Percentiles rank a stretch among this genome's conserved stretches.
These are phyloP conservation scores for Hippocampus barbouri DNA, from an alignment of 2,113 vertebrate species.

Conservation along the genomic window DNA sequence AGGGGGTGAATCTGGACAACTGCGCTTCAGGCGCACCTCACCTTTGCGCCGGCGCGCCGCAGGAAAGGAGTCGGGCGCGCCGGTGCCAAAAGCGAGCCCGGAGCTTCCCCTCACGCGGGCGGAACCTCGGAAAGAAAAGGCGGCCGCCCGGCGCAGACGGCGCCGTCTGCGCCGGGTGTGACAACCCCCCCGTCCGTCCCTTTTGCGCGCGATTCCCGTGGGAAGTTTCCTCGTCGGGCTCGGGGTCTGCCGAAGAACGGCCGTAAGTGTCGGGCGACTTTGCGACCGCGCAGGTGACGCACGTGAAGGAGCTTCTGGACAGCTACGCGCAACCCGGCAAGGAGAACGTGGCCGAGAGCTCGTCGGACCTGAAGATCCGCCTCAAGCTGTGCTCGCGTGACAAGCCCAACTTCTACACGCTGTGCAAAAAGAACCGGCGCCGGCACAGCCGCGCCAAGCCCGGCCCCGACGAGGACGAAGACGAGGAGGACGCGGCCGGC, in stretches of 20 bases:
- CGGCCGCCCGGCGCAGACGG: too few relatives aligned
- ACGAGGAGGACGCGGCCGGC: neutral
- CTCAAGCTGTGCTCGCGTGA: conserved; percentile 75
- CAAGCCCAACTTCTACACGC: conserved; percentile 76
- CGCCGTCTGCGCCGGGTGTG: too few relatives aligned
- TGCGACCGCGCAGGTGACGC: conserved; percentile 50
- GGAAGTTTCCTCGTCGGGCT: neutral
- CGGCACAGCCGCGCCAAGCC: neutral
- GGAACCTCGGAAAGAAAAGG: too few relatives aligned
- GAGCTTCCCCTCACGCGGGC: too few relatives aligned
- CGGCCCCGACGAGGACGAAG: conserved; percentile 28
- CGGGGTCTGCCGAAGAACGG: neutral
- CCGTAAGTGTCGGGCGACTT: neutral
- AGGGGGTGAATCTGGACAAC: too few relatives aligned
- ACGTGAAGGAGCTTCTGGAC: conserved; percentile 73
- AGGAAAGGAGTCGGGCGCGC: too few relatives aligned
- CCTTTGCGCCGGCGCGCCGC: too few relatives aligned
- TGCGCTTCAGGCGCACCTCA: too few relatives aligned
- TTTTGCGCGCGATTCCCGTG: neutral
- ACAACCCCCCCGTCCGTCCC: too few relatives aligned
- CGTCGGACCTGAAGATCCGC: conserved; percentile 76
- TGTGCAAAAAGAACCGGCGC: conserved; percentile 74
- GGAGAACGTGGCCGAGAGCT: conserved; percentile 65
- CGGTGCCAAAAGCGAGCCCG: too few relatives aligned
- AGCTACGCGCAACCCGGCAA: conserved; percentile 66